Base-by-base conservation (phyloP, 2,797 vertebrate species). In the Leuciscus waleckii region DNA sequence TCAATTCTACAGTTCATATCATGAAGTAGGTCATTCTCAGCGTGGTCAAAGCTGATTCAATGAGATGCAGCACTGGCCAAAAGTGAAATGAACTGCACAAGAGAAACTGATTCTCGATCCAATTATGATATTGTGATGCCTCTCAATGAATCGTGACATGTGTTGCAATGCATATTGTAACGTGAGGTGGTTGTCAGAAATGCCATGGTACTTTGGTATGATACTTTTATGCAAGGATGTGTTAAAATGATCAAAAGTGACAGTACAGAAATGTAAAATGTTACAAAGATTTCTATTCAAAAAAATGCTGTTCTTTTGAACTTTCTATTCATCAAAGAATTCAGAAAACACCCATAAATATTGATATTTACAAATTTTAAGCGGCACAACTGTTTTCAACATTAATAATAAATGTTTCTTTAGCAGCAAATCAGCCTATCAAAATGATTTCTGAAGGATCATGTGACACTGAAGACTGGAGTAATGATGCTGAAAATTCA, bases 21-120 rank as follows among this genome's bases (percentile, higher is more conserved):
- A 41, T 41, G 21, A 61, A 43, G 37, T 19, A 43, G 21, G 13
- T 41, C 1, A 46, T 65, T 46, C 56, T 79, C 61, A 67, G 41
- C 2, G 10, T 32, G 10, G 41, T 46, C 61, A 67, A 26, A 35
- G 17, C 17, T 35, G 63, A 80, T 49, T 49, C 61, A 51, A 9
- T 68, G 78, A 68, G 61, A 68, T 80, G 10, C 63, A 35, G 61
- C 19, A 35, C 26, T 80, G 61, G n/a, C 19, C 39, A 79, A 79
- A 79, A 65, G 54, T 77, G 2, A 65, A 49, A 79, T 67, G 9
- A 79, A 79, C 41, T 19, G 9, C 26, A 35, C 10, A 79, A 65
- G 37, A 49, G 39, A 51, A 80, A 80, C 11, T 51, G 21, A 80
- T 80, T n/a, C 41, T 68, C 21, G 10, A 51, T 68, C 43, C 61